phyloP scores from a whole-genome alignment of 2,888 invertebrate species.

The Xestia xanthographa region DNA sequence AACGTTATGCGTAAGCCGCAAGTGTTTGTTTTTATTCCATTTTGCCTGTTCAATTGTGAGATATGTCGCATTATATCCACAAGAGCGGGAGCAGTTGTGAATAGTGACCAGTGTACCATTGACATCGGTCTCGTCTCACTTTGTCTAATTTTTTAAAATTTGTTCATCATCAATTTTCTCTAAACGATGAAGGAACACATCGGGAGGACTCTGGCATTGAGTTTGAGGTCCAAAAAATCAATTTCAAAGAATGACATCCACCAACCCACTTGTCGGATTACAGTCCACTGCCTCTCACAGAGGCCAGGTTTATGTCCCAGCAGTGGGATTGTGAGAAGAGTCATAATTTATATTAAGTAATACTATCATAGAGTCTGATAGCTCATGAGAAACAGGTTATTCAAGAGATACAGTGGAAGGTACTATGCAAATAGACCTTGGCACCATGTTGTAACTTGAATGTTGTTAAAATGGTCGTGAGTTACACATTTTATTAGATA shows the following conservation, averaged over 20 bases:
- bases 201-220: too few species aligned
- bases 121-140: not conserved
- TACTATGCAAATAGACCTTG: slow-evolving; percentile 30
- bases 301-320: too few species aligned
- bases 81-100: not conserved
- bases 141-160: not conserved
- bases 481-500: slow-evolving; percentile 50
- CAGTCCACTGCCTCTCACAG: not conserved
- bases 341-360: not conserved
- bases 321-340: too few species aligned
- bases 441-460: slow-evolving; percentile 33
- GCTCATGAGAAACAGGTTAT: slow-evolving; percentile 5
- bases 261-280: not conserved
- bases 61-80: not conserved
- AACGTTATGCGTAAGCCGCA: not conserved
- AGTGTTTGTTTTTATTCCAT: not conserved
- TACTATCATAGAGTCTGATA: not conserved
- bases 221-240: not conserved
- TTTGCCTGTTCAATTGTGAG: not conserved
- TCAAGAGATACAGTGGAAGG: slow-evolving; percentile 14
- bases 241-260: not conserved
- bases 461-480: slow-evolving; percentile 21
- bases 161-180: not conserved
- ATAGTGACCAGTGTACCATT: not conserved
- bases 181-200: not conserved